Percentiles rank a stretch among this genome's conserved stretches.
These are phyloP conservation scores for Mohoua ochrocephala DNA, from an alignment of 2,113 vertebrate species.

Conservation along the genomic window DNA sequence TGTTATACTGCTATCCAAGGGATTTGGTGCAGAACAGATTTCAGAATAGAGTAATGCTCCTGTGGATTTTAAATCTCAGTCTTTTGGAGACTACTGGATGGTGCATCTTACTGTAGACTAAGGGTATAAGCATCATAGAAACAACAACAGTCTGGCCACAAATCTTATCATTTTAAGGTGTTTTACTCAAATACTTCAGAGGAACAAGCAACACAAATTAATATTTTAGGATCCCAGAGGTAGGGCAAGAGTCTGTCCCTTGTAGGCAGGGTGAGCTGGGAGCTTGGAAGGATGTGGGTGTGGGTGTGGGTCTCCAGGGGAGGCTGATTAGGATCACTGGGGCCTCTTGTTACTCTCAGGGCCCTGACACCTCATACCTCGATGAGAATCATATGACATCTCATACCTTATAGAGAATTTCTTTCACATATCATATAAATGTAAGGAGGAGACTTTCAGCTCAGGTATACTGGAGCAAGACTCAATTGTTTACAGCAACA, in stretches of 20 bases:
- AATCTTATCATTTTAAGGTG: neutral
- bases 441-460: neutral
- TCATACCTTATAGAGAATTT: neutral
- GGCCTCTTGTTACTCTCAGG: neutral
- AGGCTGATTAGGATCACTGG: neutral
- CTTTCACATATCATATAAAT: neutral
- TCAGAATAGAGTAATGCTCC: neutral
- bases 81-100: neutral
- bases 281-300: neutral
- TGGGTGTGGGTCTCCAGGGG: rapidly evolving
- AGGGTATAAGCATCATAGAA: neutral
- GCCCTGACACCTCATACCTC: neutral
- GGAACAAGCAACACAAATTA: neutral
- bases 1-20: neutral
- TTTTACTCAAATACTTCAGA: neutral
- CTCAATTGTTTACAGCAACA: neutral
- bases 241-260: neutral
- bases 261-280: neutral
- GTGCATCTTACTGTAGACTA: neutral
- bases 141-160: neutral
- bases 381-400: neutral
- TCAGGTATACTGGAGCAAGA: neutral
- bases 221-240: neutral
- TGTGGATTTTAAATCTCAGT: neutral
- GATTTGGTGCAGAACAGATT: neutral